phyloP scores from a whole-genome alignment of 2,888 invertebrate genomes.

The Lasioglossum morio region DNA sequence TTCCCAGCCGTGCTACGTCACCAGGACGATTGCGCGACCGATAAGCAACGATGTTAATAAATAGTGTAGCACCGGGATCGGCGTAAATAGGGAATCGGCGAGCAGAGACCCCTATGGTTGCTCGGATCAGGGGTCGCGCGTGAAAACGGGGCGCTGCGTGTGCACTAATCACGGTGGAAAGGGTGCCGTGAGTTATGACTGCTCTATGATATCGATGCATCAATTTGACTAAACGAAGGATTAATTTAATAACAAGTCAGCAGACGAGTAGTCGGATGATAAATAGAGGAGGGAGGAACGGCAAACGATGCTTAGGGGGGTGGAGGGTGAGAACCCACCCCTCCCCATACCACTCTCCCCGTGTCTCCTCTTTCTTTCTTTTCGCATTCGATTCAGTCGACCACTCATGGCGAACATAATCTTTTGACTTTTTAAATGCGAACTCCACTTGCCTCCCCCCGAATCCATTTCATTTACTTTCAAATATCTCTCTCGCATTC shows the following conservation, averaged over 20 bases:
- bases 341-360: background rate
- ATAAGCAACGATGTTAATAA: slow-evolving; percentile 77
- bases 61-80: slow-evolving; percentile 68
- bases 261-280: slow-evolving; percentile 80
- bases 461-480: background rate
- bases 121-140: slow-evolving; percentile 65
- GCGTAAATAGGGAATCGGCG: slow-evolving; percentile 62
- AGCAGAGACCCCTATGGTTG: slow-evolving; percentile 42
- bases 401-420: background rate
- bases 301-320: slow-evolving; percentile 60
- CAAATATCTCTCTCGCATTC: background rate
- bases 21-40: slow-evolving; percentile 67
- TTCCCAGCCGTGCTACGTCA: background rate
- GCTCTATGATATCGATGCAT: slow-evolving; percentile 85
- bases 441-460: background rate
- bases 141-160: slow-evolving; percentile 49
- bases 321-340: background rate
- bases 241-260: slow-evolving; percentile 85
- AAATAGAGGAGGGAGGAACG: slow-evolving; percentile 77
- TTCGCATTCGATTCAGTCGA: slow-evolving; percentile 9
- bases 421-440: background rate
- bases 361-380: slow-evolving; percentile 6
- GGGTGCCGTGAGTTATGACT: slow-evolving; percentile 83
- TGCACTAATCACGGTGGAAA: slow-evolving; percentile 65
- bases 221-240: slow-evolving; percentile 85